Evolutionary conservation across 2,797 vertebrate genomes (phyloP).

Genomic region (Miichthys miiuy): DNA sequence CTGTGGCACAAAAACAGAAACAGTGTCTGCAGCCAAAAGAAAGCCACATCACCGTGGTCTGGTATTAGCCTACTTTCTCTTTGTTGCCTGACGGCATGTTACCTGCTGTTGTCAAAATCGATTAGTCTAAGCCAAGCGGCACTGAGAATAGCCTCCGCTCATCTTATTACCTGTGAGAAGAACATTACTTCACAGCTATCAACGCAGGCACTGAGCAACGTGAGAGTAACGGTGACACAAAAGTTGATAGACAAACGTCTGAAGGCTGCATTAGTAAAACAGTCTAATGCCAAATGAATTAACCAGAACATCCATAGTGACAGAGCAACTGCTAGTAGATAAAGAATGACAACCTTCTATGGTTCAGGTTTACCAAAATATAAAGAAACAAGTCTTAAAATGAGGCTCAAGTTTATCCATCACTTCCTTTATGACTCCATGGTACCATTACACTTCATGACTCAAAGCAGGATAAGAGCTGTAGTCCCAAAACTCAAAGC

Average conservation of each 20-base stretch:
- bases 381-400: not conserved
- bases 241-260: not conserved
- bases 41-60: constrained; percentile 20
- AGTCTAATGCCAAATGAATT: not conserved
- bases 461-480: not conserved
- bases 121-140: constrained; percentile 74
- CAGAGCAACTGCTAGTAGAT: not conserved
- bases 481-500: not conserved
- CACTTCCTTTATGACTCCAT: not conserved
- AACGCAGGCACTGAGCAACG: constrained; percentile 20
- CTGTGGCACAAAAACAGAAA: constrained; percentile 4
- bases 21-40: constrained; percentile 19
- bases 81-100: constrained; percentile 55
- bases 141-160: constrained; percentile 59
- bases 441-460: not conserved
- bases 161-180: constrained; percentile 45
- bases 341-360: not conserved
- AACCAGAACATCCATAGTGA: not conserved
- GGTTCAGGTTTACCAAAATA: not conserved
- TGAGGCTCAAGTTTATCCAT: not conserved
- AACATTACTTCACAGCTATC: constrained; percentile 9
- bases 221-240: not conserved
- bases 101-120: constrained; percentile 69
- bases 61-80: constrained; percentile 74
- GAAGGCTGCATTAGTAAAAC: not conserved